These are phyloP conservation scores for Lepidurus couesii DNA, from an alignment of 1,140 invertebrate genomes.

Conservation along the genomic window DNA sequence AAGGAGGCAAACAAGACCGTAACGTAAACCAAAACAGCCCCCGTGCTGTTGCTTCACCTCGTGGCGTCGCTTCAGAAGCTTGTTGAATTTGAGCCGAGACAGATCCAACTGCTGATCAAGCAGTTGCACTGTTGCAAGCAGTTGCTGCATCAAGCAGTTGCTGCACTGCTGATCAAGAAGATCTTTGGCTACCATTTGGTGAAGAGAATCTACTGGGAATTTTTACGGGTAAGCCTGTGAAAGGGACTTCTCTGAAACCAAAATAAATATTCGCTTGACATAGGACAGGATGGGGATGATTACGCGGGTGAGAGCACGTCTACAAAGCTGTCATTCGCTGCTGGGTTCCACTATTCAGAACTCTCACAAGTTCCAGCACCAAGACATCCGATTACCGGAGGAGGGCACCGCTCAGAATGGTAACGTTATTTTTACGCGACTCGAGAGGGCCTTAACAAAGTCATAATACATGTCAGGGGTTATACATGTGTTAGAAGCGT, in stretches of 20 bases:
- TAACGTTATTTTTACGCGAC: neutral
- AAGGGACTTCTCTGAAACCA: neutral
- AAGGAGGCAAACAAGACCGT: too few relatives aligned
- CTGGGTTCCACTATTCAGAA: neutral
- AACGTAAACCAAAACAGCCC: too few relatives aligned
- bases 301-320: constrained; percentile 56
- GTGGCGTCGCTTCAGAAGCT: neutral
- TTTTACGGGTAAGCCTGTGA: neutral
- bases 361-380: neutral
- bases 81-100: neutral
- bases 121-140: too few relatives aligned
- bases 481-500: too few relatives aligned
- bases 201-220: neutral
- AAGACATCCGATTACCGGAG: neutral
- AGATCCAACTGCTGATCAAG: neutral
- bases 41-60: neutral
- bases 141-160: too few relatives aligned
- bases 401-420: neutral
- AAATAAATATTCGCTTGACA: too few relatives aligned
- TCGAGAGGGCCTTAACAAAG: neutral
- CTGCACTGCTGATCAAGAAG: too few relatives aligned
- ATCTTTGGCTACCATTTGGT: neutral
- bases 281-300: constrained; percentile 57
- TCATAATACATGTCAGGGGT: too few relatives aligned
- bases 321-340: constrained; percentile 45